Evolutionary conservation across 1,140 invertebrate genomes (phyloP).

Genomic region (Hyles euphorbiae): DNA sequence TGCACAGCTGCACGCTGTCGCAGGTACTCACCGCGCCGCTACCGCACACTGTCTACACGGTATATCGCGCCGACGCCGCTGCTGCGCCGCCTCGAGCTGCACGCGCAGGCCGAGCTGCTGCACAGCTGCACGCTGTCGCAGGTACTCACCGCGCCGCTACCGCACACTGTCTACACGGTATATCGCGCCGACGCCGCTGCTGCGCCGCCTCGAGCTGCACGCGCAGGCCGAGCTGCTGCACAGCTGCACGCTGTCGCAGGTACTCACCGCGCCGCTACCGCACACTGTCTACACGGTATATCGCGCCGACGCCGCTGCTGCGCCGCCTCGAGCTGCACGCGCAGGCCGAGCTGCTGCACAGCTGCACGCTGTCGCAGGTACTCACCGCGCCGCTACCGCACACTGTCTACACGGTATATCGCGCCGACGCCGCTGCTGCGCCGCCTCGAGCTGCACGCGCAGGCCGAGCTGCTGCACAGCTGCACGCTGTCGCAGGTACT

Average conservation of each 20-base stretch:
- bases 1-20: conserved; percentile 84
- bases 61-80: conserved; percentile 76
- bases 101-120: conserved; percentile 83
- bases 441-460: conserved; percentile 81
- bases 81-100: conserved; percentile 79
- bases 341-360: conserved; percentile 84
- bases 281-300: too few relatives aligned
- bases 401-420: too few relatives aligned
- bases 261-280: conserved; percentile 32
- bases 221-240: conserved; percentile 85
- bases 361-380: conserved; percentile 85
- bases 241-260: conserved; percentile 84
- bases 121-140: conserved; percentile 85
- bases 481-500: conserved; percentile 84
- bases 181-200: conserved; percentile 77
- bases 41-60: too few relatives aligned
- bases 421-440: conserved; percentile 79
- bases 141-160: conserved; percentile 58
- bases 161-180: too few relatives aligned
- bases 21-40: conserved; percentile 75
- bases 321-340: conserved; percentile 81
- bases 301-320: conserved; percentile 78
- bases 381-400: not conserved
- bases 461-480: conserved; percentile 83
- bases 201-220: conserved; percentile 80